Evolutionary conservation across 2,888 invertebrate species (phyloP).

Genomic region (Conomelus anceps): DNA sequence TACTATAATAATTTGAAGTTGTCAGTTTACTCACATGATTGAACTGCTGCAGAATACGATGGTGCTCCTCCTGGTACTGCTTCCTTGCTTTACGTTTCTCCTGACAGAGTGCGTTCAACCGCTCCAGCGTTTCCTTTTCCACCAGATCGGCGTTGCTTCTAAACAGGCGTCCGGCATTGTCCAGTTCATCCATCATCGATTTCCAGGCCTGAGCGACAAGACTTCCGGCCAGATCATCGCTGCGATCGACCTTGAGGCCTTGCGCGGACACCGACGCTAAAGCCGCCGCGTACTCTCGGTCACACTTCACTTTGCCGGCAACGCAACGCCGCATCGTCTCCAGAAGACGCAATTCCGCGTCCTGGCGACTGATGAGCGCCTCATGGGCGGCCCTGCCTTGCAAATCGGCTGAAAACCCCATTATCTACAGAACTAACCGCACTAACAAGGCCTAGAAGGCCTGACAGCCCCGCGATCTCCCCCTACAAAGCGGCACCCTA

Average conservation of each 20-base stretch:
- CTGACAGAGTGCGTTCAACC: slow-evolving; percentile 69
- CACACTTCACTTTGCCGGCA: slow-evolving; percentile 80
- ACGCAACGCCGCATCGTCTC: slow-evolving; percentile 87
- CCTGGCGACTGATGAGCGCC: slow-evolving; percentile 81
- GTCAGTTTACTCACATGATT: slow-evolving; percentile 56
- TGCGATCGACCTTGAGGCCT: slow-evolving; percentile 75
- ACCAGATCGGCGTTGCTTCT: slow-evolving; percentile 79
- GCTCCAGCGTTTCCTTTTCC: slow-evolving; percentile 74
- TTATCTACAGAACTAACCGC: background rate
- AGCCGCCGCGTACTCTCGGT: slow-evolving; percentile 82
- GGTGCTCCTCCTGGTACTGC: slow-evolving; percentile 82
- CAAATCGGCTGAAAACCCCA: slow-evolving; percentile 31
- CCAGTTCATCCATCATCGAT: slow-evolving; percentile 82
- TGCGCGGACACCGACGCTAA: slow-evolving; percentile 73
- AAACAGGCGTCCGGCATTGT: slow-evolving; percentile 73
- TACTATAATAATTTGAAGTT: too few relatives aligned
- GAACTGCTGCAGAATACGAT: slow-evolving; percentile 72
- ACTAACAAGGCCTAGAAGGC: background rate
- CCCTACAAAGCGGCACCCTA: background rate
- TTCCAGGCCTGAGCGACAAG: slow-evolving; percentile 61
- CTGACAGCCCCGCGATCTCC: background rate
- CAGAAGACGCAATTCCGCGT: slow-evolving; percentile 84
- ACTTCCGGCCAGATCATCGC: slow-evolving; percentile 62
- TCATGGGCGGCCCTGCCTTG: slow-evolving; percentile 72
- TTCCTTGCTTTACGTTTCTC: slow-evolving; percentile 84